These are phyloP conservation scores for Carassius carassius DNA, from an alignment of 2,113 vertebrate genomes.

Conservation along the genomic window DNA sequence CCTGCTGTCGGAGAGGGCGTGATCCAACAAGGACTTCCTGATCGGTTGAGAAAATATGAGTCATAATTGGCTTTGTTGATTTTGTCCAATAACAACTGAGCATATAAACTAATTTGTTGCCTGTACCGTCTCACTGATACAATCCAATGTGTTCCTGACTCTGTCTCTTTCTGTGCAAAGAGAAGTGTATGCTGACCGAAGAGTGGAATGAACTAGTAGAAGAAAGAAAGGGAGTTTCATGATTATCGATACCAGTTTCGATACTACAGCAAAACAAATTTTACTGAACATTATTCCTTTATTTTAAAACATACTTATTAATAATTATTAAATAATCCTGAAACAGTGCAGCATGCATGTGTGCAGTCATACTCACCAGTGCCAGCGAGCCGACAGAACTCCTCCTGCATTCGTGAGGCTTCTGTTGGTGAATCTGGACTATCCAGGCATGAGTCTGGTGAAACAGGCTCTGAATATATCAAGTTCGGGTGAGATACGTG, in stretches of 20 bases:
- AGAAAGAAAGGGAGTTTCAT: background rate
- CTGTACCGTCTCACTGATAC: conserved; percentile 83
- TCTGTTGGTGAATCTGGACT: conserved; percentile 85
- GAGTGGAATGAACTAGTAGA: conserved; percentile 77
- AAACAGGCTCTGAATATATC: conserved; percentile 83
- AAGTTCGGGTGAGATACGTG: conserved; percentile 97
- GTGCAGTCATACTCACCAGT: conserved; percentile 77
- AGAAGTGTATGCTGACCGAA: conserved; percentile 85
- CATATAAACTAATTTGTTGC: background rate
- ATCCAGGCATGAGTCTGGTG: conserved; percentile 82
- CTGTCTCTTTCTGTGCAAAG: conserved; percentile 87
- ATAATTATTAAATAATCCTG: background rate
- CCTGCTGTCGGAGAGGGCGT: conserved; percentile 85
- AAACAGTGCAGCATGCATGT: background rate
- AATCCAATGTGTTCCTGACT: conserved; percentile 86
- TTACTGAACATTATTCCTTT: background rate
- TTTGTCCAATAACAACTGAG: background rate
- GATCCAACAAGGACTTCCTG: conserved; percentile 79
- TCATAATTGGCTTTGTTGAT: background rate
- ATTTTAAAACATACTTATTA: background rate
- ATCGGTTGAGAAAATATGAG: conserved; percentile 65
- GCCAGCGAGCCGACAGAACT: conserved; percentile 88
- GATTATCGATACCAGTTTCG: no score
- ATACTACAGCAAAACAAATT: no score
- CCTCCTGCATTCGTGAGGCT: conserved; percentile 92